These are phyloP conservation scores for Acridotheres tristis DNA, from an alignment of 2,797 vertebrate genomes.

Conservation along the genomic window DNA sequence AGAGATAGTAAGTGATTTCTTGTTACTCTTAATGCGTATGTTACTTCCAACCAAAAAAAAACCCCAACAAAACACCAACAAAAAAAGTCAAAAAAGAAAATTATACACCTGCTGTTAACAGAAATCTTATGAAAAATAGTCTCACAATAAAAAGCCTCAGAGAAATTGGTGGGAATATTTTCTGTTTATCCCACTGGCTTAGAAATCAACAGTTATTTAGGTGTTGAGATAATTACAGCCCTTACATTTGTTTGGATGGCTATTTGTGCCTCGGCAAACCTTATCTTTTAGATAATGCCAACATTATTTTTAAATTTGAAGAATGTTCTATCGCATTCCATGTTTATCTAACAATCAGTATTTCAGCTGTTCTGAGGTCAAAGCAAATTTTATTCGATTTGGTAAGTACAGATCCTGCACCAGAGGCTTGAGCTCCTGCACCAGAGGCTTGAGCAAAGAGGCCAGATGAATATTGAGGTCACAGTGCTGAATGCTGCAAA, in stretches of 20 bases:
- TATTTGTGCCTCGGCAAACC: not conserved
- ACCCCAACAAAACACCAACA: not conserved
- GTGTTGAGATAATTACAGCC: not conserved
- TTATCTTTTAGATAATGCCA: not conserved
- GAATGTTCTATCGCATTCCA: not conserved
- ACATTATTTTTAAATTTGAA: not conserved
- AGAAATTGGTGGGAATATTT: not conserved
- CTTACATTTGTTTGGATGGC: not conserved
- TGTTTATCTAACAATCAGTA: not conserved
- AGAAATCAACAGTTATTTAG: not conserved
- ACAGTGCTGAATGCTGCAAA: slow-evolving; percentile 13
- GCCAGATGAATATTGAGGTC: slow-evolving; percentile 59
- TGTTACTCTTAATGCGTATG: not conserved
- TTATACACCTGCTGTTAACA: not conserved
- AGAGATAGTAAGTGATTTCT: not conserved
- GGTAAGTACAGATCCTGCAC: not conserved
- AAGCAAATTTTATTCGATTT: slow-evolving; percentile 11
- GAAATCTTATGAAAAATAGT: not conserved
- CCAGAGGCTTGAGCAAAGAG: slow-evolving; percentile 20
- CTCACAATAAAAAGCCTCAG: not conserved
- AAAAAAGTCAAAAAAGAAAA: not conserved
- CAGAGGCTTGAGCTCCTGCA: not conserved
- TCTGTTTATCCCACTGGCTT: not conserved
- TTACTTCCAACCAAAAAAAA: not conserved
- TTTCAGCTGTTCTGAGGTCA: not conserved